phyloP scores from a whole-genome alignment of 2,797 vertebrate genomes.

The Coilia nasus region DNA sequence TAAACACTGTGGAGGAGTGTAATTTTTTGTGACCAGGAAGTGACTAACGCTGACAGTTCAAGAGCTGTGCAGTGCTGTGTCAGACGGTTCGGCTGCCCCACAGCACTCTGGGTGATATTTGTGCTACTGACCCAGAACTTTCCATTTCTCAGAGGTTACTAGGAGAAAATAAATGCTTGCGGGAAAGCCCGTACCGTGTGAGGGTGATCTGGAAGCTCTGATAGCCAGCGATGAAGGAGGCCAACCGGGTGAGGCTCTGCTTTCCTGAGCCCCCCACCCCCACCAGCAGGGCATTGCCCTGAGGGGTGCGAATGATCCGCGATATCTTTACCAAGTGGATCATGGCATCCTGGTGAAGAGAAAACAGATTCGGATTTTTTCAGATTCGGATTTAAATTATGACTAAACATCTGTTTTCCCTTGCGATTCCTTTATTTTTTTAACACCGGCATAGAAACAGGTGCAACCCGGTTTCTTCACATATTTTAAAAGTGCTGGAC shows the following conservation, averaged over 20 bases:
- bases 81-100: no score
- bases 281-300: conserved; percentile 83
- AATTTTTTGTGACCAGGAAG: no score
- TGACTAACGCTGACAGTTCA: no score
- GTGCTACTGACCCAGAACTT: no score
- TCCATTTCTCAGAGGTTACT: no score
- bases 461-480: no score
- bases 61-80: no score
- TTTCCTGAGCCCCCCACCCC: conserved; percentile 88
- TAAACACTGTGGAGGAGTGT: no score
- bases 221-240: conserved; percentile 83
- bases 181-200: conserved; percentile 71
- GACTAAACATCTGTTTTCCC: not conserved
- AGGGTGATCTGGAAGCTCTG: conserved; percentile 84
- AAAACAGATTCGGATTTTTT: not conserved
- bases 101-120: no score
- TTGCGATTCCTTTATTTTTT: not conserved
- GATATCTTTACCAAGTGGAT: conserved; percentile 83
- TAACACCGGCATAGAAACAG: no score
- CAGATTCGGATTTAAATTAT: not conserved
- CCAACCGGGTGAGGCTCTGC: conserved; percentile 82
- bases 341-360: conserved; percentile 77
- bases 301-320: conserved; percentile 78
- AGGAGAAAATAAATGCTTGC: no score
- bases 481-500: no score